Conservation (phyloP, 2,113 vertebrate genomes). For the Tragelaphus strepsiceros region DNA sequence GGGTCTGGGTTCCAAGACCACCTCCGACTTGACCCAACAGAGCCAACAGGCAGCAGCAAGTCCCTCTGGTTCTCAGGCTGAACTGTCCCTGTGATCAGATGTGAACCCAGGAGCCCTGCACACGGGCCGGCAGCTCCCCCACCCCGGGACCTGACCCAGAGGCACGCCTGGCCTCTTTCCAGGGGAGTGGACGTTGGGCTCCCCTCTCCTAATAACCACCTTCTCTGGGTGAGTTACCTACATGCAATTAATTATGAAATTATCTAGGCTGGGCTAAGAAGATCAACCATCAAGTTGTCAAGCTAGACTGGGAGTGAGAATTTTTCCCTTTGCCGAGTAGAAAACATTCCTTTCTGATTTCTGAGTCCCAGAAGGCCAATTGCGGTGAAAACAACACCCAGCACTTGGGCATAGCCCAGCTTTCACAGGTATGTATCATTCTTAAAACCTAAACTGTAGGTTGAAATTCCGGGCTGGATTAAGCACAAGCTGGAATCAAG, state of each 20-base stretch:
- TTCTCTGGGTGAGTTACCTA: neutral
- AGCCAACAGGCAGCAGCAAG: accelerated
- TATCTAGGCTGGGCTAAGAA: neutral
- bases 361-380: conserved; percentile 52
- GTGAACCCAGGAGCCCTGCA: accelerated
- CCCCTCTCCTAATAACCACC: neutral
- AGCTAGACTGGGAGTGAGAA: neutral
- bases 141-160: accelerated
- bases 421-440: conserved; percentile 38
- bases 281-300: neutral
- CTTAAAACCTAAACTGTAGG: conserved; percentile 55
- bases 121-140: accelerated
- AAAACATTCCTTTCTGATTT: conserved; percentile 45
- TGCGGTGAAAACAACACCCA: conserved; percentile 32
- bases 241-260: conserved; percentile 4
- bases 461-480: neutral
- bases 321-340: neutral
- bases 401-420: conserved; percentile 57
- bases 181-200: neutral
- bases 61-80: accelerated
- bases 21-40: neutral
- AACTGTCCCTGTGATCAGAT: neutral
- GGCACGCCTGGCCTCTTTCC: neutral
- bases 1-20: accelerated
- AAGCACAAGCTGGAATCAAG: neutral